A percentile compares a stretch with the other conserved stretches of the same genome.
These are phyloP conservation scores for Nesometra sesokonis DNA, from an alignment of 35 echinoderm and acorn worm genomes.

Conservation along the genomic window DNA sequence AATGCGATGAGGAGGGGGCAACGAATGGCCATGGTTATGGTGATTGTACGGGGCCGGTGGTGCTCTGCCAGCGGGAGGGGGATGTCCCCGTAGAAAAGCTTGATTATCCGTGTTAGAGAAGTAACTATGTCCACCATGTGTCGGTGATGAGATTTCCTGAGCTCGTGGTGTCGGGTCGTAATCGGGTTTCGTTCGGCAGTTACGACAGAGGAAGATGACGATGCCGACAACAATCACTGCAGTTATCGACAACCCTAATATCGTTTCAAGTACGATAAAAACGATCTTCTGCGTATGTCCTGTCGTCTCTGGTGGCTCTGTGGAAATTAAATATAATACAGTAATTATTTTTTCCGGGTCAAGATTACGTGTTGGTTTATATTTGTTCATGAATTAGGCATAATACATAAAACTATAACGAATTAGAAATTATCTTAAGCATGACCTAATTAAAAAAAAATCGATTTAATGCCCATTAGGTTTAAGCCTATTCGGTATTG, in stretches of 20 bases:
- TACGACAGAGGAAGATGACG: neutral
- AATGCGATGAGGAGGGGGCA: neutral
- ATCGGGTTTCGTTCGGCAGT: neutral
- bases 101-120: neutral
- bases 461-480: too few relatives aligned
- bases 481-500: too few relatives aligned
- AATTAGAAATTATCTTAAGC: too few relatives aligned
- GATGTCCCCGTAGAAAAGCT: neutral
- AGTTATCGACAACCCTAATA: neutral
- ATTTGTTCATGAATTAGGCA: too few relatives aligned
- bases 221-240: neutral
- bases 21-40: neutral
- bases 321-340: neutral
- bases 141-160: neutral
- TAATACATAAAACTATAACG: too few relatives aligned
- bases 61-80: neutral
- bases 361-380: too few relatives aligned
- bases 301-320: neutral
- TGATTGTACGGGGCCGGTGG: neutral
- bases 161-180: neutral
- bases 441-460: too few relatives aligned
- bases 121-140: neutral
- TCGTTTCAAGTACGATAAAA: neutral
- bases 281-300: neutral
- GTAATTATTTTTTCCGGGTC: too few relatives aligned